phyloP scores from a whole-genome alignment of 2,113 vertebrate genomes.

The Sinocyclocheilus anshuiensis region DNA sequence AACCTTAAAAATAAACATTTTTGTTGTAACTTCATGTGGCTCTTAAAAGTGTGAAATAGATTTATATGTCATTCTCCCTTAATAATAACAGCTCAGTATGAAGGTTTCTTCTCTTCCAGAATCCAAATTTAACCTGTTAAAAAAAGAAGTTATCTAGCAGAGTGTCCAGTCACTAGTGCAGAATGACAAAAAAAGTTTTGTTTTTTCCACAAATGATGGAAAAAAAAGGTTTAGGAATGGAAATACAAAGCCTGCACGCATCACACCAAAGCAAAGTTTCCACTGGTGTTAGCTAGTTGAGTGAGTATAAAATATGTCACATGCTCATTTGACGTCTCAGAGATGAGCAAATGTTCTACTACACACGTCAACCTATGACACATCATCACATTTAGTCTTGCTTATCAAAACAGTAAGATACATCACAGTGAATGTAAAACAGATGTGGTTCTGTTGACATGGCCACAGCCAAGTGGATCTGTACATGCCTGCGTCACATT shows the following conservation, averaged over 20 bases:
- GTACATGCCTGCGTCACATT: not conserved
- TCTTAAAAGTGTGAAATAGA: not conserved
- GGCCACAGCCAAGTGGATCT: not conserved
- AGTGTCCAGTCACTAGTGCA: not conserved
- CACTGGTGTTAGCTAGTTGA: not conserved
- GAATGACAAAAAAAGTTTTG: not conserved
- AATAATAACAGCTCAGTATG: not conserved
- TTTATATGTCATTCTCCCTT: not conserved
- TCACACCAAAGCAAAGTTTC: constrained; percentile 6
- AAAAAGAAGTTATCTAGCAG: not conserved
- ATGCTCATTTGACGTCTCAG: not conserved
- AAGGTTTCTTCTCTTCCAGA: not conserved
- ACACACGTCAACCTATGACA: not conserved
- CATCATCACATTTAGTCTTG: not conserved
- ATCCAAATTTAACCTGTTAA: not conserved
- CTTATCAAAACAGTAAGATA: not conserved
- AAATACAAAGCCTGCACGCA: not conserved
- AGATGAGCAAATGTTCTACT: not conserved
- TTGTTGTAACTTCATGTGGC: not conserved
- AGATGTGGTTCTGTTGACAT: not conserved
- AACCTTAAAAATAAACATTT: too few relatives aligned
- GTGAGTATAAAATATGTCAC: not conserved
- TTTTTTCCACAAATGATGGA: not conserved
- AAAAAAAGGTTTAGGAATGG: not conserved
- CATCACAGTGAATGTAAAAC: not conserved